Evolutionary conservation across 2,888 invertebrate genomes (phyloP), one percentile per base, ranked within the genome.

Genomic region (Rhingia rostrata): DNA sequence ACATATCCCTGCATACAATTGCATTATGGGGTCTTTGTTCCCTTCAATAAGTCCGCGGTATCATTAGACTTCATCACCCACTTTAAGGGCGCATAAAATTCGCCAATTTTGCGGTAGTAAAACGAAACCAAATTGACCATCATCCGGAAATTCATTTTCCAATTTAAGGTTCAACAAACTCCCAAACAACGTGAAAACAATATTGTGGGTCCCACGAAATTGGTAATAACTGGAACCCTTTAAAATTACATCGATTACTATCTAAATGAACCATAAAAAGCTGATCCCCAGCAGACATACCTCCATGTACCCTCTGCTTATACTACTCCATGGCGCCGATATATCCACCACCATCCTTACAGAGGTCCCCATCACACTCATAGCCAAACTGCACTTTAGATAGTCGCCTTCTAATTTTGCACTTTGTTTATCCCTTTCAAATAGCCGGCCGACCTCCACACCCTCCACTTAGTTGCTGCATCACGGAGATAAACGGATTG

Each of bases 401-500:
- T 37, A 58, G 51, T 33, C 37, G 22, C 53, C 47, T 60, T 72
- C 82, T 74, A 74, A 74, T 74, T 60, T 64, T 53, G 69, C 45
- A 79, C 58, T 69, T 69, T 74, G 73, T 73, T 43, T 22, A 56
- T 64, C 78, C 45, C 33, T 51, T 56, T 35, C 35, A 22, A 43
- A 53, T 41, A 37, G 60, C 14, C 33, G 10, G 2, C 22, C 22
- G 22, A 22, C 63, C n/a, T 37, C 4, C 58, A 12, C 53, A 33
- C 74, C 41, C 58, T 12, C 49, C 9, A 5, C 49, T 14, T 12
- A 4, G 22, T 37, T n/a, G 30, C 45, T 70, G 81, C 81, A 70
- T 30, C 51, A 35, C 6, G 47, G 51, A 49, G 64, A 84, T 80
- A 79, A 80, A 84, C 69, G 80, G 80, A 84, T 80, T 84, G 80